Evolutionary conservation across 1,140 invertebrate species (phyloP), one percentile per base, ranked within the genome.

Genomic region (Scaptodrosophila lebanonensis): DNA sequence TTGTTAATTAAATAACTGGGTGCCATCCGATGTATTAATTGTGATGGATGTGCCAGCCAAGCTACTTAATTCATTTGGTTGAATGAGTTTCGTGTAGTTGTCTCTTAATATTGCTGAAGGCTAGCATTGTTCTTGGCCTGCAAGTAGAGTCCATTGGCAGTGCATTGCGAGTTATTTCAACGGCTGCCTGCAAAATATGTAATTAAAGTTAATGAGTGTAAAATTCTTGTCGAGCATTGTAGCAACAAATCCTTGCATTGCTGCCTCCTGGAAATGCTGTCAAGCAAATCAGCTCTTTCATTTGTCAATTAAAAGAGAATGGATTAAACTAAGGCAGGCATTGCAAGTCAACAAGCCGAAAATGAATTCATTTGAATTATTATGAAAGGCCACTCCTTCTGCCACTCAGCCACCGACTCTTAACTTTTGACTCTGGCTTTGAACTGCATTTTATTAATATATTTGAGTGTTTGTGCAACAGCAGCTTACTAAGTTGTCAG

Each of bases 201-300:
- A 77, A 77, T 77, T 79, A 77, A 79, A 61, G 63, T 67, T 79
- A 77, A 77, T 77, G 73, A 77, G 73, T 77, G 72, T 65, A 63
- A 79, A 76, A 76, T 77, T 62, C 57, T 59, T 32, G 40, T 62
- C 39, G 39, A 35, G 20, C 27, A 45, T 60, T 33, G 44, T 43
- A 54, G 44, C 25, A 13, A 13, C 30, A 22, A 30, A n/a, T n/a
- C n/a, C 33, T 25, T 30, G 22, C 40, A 27, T 20, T 44, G 56
- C 42, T 52, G 36, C n/a, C n/a, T n/a, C n/a, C n/a, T n/a, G n/a
- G 17, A 48, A 76, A 59, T 71, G 66, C 58, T 57, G 57, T 56
- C 72, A 64, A 35, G 72, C 62, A 67, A 58, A 79, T 71, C 67
- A 67, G 61, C 58, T 72, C 67, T 79, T 79, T 79, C 73, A 76